These are phyloP conservation scores for Palythoa grandis DNA, from an alignment of 92 coral and sea anemone species.

Conservation along the genomic window DNA sequence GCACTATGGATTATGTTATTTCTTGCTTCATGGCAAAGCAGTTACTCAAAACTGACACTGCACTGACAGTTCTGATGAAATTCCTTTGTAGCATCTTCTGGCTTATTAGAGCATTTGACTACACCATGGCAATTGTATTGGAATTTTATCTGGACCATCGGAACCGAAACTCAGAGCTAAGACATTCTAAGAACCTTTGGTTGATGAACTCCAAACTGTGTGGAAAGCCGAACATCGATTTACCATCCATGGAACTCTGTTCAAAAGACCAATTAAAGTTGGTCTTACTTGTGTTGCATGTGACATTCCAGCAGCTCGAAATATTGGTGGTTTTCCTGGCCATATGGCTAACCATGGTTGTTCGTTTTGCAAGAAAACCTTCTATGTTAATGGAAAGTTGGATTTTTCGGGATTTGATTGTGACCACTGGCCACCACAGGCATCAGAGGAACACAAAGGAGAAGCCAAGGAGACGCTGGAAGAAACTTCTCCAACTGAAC, in stretches of 20 bases:
- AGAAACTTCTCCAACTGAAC: conserved; percentile 50
- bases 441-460: conserved; percentile 47
- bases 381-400: conserved; percentile 23
- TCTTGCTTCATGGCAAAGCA: too few relatives aligned
- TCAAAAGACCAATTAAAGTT: conserved; percentile 46
- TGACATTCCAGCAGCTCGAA: conserved; percentile 50
- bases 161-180: conserved; percentile 69
- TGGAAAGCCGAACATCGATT: conserved; percentile 50
- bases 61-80: too few relatives aligned
- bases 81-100: conserved; percentile 44
- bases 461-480: conserved; percentile 40
- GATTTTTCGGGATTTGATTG: conserved; percentile 71
- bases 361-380: conserved; percentile 52
- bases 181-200: conserved; percentile 65
- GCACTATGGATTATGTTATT: too few relatives aligned
- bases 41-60: too few relatives aligned
- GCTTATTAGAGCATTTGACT: conserved; percentile 3
- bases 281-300: conserved; percentile 65
- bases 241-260: conserved; percentile 46
- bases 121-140: conserved; percentile 15
- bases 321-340: conserved; percentile 68
- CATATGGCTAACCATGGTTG: conserved; percentile 80
- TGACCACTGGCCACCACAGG: conserved; percentile 52
- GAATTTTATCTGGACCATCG: conserved; percentile 74
- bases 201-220: conserved; percentile 52